Percentiles rank a stretch among this genome's conserved stretches.
Evolutionary conservation across 2,113 vertebrate genomes (phyloP).

Genomic region (Boleophthalmus pectinirostris): DNA sequence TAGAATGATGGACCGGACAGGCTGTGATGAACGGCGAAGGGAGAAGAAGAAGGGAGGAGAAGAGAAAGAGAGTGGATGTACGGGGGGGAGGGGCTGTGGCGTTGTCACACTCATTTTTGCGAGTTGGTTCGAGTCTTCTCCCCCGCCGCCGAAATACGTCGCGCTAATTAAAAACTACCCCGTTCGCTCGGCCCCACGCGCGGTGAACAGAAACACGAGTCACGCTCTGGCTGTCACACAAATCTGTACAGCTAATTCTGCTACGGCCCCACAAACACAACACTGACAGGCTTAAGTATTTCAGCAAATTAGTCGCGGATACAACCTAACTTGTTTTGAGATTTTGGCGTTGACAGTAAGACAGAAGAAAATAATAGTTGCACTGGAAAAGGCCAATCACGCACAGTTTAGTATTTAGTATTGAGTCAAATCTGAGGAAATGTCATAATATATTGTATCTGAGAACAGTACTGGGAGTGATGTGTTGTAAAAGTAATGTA

Average conservation of each 20-base stretch:
- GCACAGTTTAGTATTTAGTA: neutral
- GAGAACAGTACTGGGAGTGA: too few relatives aligned
- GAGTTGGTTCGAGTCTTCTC: constrained; percentile 33
- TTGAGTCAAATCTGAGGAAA: neutral
- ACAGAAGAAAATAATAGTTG: neutral
- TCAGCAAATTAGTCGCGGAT: neutral
- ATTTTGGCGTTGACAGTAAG: neutral
- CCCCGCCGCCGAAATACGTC: constrained; percentile 43
- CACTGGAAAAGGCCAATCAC: neutral
- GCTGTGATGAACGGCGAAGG: neutral
- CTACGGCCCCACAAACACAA: constrained; percentile 1
- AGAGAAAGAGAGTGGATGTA: neutral
- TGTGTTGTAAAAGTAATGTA: too few relatives aligned
- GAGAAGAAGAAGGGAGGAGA: neutral
- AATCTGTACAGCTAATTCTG: neutral
- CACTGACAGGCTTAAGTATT: neutral
- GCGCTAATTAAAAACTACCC: constrained; percentile 59
- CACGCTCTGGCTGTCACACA: constrained; percentile 5
- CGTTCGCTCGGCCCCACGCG: constrained; percentile 6
- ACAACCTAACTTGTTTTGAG: neutral
- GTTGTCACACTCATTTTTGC: constrained; percentile 60
- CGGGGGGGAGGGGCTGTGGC: constrained; percentile 1
- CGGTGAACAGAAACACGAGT: neutral
- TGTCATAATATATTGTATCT: too few relatives aligned
- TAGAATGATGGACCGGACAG: constrained; percentile 3